These are phyloP conservation scores for Aphelenchoides fujianensis DNA, from an alignment of 1,140 invertebrate genomes.

Conservation along the genomic window DNA sequence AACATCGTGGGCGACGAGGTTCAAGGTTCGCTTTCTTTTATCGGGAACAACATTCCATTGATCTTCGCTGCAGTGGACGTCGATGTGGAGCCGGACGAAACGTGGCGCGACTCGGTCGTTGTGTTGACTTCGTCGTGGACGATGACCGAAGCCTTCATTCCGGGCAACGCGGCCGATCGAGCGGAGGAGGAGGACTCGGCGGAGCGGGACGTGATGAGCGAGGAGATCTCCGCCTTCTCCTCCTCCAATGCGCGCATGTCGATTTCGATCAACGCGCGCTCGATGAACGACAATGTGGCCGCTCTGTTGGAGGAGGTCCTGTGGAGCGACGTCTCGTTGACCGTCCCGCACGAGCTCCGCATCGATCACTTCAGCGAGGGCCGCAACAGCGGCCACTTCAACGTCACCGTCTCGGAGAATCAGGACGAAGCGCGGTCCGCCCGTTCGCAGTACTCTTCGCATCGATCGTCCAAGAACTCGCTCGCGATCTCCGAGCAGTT, in stretches of 20 bases:
- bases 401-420: slow-evolving; percentile 50
- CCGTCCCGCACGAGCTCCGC: slow-evolving; percentile 17
- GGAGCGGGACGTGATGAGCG: neutral
- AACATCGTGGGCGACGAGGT: slow-evolving; percentile 23
- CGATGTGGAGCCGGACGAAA: slow-evolving; percentile 48
- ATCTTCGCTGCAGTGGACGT: too few relatives aligned
- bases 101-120: slow-evolving; percentile 39
- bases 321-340: slow-evolving; percentile 56
- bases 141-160: slow-evolving; percentile 41
- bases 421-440: slow-evolving; percentile 43
- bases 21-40: too few relatives aligned
- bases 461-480: slow-evolving; percentile 30
- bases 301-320: slow-evolving; percentile 55
- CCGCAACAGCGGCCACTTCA: slow-evolving; percentile 35
- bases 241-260: slow-evolving; percentile 32
- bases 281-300: slow-evolving; percentile 46
- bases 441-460: slow-evolving; percentile 40
- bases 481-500: slow-evolving; percentile 21
- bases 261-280: slow-evolving; percentile 57
- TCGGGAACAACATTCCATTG: too few relatives aligned
- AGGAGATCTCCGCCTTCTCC: slow-evolving; percentile 13
- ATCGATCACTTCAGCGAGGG: slow-evolving; percentile 31
- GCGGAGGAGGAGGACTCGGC: too few relatives aligned
- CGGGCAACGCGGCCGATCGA: neutral
- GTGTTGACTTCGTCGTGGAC: slow-evolving; percentile 11